Evolutionary conservation across 2,888 invertebrate genomes (phyloP).

Genomic region (Diarsia rubi): DNA sequence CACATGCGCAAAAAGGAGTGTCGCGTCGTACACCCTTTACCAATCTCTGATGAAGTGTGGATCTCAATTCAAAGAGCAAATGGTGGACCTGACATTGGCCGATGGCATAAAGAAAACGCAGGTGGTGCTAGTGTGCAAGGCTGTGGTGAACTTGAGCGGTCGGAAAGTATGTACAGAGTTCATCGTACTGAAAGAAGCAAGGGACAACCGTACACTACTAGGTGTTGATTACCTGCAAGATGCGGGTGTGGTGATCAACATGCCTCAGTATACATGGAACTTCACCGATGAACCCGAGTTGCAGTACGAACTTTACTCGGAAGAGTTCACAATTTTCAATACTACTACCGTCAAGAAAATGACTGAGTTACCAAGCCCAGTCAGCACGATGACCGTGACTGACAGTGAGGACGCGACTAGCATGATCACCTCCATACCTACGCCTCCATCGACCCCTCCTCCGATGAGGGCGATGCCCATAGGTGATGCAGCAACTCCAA

Average conservation of each 20-base stretch:
- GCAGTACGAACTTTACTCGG: constrained; percentile 24
- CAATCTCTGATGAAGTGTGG: too few species aligned
- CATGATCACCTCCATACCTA: background rate
- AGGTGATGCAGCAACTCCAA: constrained; percentile 5
- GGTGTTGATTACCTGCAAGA: constrained; percentile 29
- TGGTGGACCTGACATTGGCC: too few species aligned
- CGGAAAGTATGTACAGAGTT: background rate
- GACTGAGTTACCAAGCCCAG: background rate
- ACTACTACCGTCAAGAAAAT: constrained; percentile 1
- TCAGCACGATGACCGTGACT: constrained; percentile 17
- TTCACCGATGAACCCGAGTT: constrained; percentile 26
- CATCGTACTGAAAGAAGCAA: constrained; percentile 16
- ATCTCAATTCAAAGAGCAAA: too few species aligned
- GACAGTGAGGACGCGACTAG: constrained; percentile 16
- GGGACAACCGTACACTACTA: constrained; percentile 28
- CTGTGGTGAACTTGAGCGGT: too few species aligned
- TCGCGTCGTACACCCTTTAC: too few species aligned
- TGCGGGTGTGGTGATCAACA: constrained; percentile 58
- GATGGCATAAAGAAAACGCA: too few species aligned
- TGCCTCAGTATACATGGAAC: constrained; percentile 56
- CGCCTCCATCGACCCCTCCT: constrained; percentile 3
- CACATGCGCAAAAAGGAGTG: too few species aligned
- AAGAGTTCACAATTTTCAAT: constrained; percentile 10
- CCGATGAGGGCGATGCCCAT: background rate
- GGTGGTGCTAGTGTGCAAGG: too few species aligned